Conservation (phyloP, 1,140 invertebrate genomes). For the Brachionus plicatilis region DNA sequence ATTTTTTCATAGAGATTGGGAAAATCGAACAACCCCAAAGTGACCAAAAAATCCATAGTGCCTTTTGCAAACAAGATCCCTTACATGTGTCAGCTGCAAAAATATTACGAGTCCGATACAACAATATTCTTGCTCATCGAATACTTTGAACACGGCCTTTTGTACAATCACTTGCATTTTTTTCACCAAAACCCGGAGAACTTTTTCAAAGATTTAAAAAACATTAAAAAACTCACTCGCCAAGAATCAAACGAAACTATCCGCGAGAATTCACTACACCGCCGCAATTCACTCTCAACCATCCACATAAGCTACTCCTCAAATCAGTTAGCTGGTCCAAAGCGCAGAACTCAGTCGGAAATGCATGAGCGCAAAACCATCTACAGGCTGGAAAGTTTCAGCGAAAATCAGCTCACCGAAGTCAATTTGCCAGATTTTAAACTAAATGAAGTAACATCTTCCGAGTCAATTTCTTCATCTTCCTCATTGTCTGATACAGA, state of each 20-base stretch:
- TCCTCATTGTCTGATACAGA: background rate
- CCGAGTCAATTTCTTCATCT: background rate
- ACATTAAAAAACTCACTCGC: background rate
- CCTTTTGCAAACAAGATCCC: conserved; percentile 16
- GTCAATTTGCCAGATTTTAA: background rate
- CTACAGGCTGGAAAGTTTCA: background rate
- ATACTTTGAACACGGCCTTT: background rate
- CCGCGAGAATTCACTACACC: background rate
- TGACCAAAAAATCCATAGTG: conserved; percentile 20
- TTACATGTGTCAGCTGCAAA: conserved; percentile 9
- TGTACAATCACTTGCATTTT: background rate
- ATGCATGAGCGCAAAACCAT: background rate
- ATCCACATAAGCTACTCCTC: conserved; percentile 4
- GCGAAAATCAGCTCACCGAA: background rate
- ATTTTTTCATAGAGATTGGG: background rate
- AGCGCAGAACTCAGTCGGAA: background rate
- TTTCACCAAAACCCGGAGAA: background rate
- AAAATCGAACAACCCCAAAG: conserved; percentile 3
- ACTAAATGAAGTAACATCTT: background rate
- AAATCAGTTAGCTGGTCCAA: background rate
- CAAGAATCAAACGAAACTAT: conserved; percentile 13
- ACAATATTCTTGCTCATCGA: conserved; percentile 14
- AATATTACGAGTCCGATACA: conserved; percentile 13
- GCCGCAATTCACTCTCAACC: background rate
- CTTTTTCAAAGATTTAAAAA: conserved; percentile 8